These are phyloP conservation scores for Athalia circularis DNA, from an alignment of 2,888 invertebrate species.

Conservation along the genomic window DNA sequence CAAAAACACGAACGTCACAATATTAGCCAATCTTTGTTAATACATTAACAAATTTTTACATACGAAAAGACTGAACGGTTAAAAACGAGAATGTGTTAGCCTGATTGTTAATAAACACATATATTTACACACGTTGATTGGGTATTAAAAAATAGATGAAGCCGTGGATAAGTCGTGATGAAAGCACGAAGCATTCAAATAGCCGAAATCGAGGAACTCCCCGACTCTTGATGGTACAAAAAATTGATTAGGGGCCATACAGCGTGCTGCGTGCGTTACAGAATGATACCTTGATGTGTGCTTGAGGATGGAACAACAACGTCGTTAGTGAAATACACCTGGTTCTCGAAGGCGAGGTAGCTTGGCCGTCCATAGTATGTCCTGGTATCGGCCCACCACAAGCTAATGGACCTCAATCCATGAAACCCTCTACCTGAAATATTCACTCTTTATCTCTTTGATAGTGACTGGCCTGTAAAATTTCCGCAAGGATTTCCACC, in stretches of 20 bases:
- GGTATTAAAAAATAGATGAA: not conserved
- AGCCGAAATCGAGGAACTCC: not conserved
- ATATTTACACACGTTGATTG: not conserved
- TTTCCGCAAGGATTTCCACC: not conserved
- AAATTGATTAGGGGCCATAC: not conserved
- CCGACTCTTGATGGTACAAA: not conserved
- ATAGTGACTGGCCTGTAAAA: conserved; percentile 10
- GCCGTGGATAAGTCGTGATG: not conserved
- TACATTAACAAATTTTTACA: not conserved
- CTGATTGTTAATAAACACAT: not conserved
- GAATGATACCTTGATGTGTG: conserved; percentile 69
- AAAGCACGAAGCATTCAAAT: conserved; percentile 27
- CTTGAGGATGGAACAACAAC: conserved; percentile 65
- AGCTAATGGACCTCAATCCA: conserved; percentile 69
- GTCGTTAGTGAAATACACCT: conserved; percentile 71
- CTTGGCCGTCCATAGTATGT: conserved; percentile 66
- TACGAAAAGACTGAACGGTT: not conserved
- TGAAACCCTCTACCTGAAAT: conserved; percentile 69
- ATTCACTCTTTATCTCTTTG: conserved; percentile 2
- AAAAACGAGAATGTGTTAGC: not conserved
- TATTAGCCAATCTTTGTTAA: conserved; percentile 34
- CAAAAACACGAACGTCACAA: not conserved
- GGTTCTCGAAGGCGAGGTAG: conserved; percentile 70
- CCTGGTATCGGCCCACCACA: conserved; percentile 68
- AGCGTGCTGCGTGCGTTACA: conserved; percentile 48